Conservation (phyloP, 1,140 invertebrate genomes). For the Campoletis sonorensis region DNA sequence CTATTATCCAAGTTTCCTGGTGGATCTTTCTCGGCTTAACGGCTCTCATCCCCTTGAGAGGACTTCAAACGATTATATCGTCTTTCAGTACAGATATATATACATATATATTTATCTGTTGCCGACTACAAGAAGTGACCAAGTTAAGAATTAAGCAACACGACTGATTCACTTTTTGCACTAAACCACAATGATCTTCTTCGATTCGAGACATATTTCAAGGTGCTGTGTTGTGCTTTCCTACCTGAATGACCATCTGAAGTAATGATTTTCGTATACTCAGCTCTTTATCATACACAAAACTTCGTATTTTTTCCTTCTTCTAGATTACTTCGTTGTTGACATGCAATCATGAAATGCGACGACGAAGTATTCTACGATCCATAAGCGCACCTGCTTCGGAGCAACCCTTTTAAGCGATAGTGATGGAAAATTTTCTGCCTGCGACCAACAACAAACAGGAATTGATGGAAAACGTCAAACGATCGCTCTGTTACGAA, state of each 20-base stretch:
- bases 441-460: not conserved
- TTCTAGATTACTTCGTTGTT: not conserved
- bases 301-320: not conserved
- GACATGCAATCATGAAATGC: not conserved
- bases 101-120: too few relatives aligned
- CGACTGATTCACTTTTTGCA: too few relatives aligned
- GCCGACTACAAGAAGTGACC: too few relatives aligned
- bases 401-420: not conserved
- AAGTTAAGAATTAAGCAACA: too few relatives aligned
- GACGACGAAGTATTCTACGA: not conserved
- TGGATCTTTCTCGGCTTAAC: constrained; percentile 6
- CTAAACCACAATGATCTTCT: not conserved
- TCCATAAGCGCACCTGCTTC: not conserved
- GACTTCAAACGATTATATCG: constrained; percentile 22
- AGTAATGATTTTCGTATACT: constrained; percentile 3
- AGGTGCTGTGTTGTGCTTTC: not conserved
- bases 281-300: not conserved
- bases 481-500: not conserved
- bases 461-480: not conserved
- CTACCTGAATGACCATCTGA: not conserved
- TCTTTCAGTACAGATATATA: not conserved
- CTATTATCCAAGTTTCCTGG: constrained; percentile 14
- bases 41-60: not conserved
- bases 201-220: not conserved
- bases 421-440: not conserved